Evolutionary conservation across 1,140 invertebrate genomes (phyloP), one percentile per base, ranked within the genome.

Genomic region (Drosophila rufa): DNA sequence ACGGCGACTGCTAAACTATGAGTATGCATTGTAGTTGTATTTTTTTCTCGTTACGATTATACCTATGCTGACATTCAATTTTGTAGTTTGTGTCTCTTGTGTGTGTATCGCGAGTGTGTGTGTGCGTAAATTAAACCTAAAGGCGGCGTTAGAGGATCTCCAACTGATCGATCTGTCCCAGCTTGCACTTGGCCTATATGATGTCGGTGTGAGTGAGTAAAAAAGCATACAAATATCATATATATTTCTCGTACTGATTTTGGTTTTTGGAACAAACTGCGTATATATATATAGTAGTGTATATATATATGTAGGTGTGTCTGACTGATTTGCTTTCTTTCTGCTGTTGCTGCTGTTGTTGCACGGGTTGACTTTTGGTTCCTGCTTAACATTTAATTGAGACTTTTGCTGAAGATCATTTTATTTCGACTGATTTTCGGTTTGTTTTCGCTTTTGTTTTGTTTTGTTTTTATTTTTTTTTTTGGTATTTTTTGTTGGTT

Each of bases 161-260:
- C 81, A 47, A 77, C 70, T 56, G 42, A 38, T 85, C 59, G 42
- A 38, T 85, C 65, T 67, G 48, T 71, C 66, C 69, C 67, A 73
- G 57, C 50, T 74, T 73, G 43, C 60, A 79, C 47, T 73, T 46
- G 74, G 74, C 53, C 40, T 76, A 58, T 68, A 65, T 68, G 73
- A 70, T 71, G 71, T 40, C 25, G 36, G 53, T 56, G 53, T 56
- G 53, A 56, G 36, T 91, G 71, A 78, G 78, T 82, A 87, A 90
- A 92, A 93, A 92, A 92, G 90, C 86, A 92, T 92, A 91, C 68
- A 89, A 82, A 86, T 91, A 81, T 85, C 80, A 75, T 79, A 77
- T 79, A 77, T 75, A 68, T 71, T 89, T 86, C 60, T 60, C 51
- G 53, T 78, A 74, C 75, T 82, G 42, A 64, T 53, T 69, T 91